These are phyloP conservation scores for Phalacrocorax aristotelis DNA, from an alignment of 2,113 vertebrate genomes.

Conservation along the genomic window DNA sequence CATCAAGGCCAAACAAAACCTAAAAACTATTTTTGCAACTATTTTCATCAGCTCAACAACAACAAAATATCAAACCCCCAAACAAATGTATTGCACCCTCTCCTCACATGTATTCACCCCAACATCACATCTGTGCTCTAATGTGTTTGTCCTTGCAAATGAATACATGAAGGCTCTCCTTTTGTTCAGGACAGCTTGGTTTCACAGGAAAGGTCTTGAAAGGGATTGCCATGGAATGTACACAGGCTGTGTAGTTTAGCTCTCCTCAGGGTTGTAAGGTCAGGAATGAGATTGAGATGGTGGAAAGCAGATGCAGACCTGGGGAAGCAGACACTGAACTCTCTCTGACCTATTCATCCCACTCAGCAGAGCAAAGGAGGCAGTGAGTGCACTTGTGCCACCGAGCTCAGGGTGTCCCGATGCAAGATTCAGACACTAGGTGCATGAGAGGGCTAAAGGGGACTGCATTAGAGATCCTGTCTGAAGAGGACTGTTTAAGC, in stretches of 20 bases:
- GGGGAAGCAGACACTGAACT: background rate
- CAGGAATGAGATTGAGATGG: background rate
- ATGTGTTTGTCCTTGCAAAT: background rate
- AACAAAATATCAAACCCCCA: background rate
- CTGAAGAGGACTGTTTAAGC: background rate
- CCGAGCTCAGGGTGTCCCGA: rapidly evolving
- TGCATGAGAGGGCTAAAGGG: rapidly evolving
- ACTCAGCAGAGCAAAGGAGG: rapidly evolving
- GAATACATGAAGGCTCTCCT: background rate
- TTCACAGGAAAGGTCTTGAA: background rate
- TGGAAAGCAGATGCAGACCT: background rate
- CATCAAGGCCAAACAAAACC: background rate
- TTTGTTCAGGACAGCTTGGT: background rate
- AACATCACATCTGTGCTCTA: background rate
- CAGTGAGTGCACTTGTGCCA: background rate
- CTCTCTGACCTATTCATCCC: background rate
- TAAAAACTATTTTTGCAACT: background rate
- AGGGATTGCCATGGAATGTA: background rate
- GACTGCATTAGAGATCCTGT: too few relatives aligned
- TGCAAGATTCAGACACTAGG: background rate
- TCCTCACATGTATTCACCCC: background rate
- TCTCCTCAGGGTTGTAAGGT: background rate
- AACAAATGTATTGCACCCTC: background rate
- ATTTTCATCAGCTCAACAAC: background rate
- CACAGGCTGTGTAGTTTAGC: background rate